Evolutionary conservation across 1,140 invertebrate genomes (phyloP).

Genomic region (Drosophila ironensis): DNA sequence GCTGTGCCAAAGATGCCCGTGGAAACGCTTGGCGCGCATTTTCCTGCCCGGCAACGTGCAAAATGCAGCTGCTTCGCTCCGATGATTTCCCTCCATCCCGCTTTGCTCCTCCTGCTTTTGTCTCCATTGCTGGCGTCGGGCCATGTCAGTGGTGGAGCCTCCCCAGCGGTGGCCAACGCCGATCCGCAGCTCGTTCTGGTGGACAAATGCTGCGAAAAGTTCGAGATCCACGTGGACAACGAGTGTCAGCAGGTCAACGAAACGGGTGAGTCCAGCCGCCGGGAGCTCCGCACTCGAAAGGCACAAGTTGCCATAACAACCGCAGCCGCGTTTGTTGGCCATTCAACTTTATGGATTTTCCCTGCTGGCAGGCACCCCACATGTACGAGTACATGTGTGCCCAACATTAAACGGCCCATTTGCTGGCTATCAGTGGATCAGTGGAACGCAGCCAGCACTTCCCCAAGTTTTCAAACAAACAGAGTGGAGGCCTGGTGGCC

Average conservation of each 20-base stretch:
- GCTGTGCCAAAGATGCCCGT: slow-evolving; percentile 49
- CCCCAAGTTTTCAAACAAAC: slow-evolving; percentile 33
- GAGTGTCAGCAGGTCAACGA: slow-evolving; percentile 85
- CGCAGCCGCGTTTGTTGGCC: slow-evolving; percentile 41
- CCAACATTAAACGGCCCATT: slow-evolving; percentile 53
- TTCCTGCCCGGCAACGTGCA: slow-evolving; percentile 16
- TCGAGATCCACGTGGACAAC: slow-evolving; percentile 87
- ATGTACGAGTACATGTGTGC: slow-evolving; percentile 42
- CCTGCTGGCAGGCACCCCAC: slow-evolving; percentile 36
- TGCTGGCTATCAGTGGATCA: slow-evolving; percentile 48
- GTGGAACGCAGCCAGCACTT: slow-evolving; percentile 20
- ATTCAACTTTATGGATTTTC: slow-evolving; percentile 80
- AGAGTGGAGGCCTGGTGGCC: slow-evolving; percentile 4
- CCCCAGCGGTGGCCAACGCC: background rate
- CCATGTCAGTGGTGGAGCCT: slow-evolving; percentile 46
- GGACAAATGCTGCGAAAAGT: slow-evolving; percentile 90
- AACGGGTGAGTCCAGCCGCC: slow-evolving; percentile 78
- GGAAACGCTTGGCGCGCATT: slow-evolving; percentile 69
- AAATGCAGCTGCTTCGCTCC: slow-evolving; percentile 50
- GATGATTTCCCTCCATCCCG: slow-evolving; percentile 7
- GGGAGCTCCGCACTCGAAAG: background rate
- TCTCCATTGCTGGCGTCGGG: background rate
- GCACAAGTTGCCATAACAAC: slow-evolving; percentile 21
- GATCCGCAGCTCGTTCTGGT: slow-evolving; percentile 79
- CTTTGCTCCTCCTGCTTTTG: slow-evolving; percentile 1